Percentiles rank a stretch among this genome's conserved stretches.
Evolutionary conservation across 2,113 vertebrate genomes (phyloP).

Genomic region (Numenius arquata): DNA sequence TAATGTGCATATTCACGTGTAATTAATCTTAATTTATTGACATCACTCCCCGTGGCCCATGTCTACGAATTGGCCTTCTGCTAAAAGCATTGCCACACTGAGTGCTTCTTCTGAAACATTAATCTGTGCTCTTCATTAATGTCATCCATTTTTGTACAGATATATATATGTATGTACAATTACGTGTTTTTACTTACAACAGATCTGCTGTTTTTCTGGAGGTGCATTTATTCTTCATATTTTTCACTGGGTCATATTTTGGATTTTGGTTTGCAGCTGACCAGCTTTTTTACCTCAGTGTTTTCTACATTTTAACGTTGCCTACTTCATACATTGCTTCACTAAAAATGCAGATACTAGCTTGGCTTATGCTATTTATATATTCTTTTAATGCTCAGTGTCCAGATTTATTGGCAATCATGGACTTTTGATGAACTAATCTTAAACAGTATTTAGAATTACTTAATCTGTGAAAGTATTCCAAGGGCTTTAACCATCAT

Average conservation of each 20-base stretch:
- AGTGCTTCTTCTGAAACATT: neutral
- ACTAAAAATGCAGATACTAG: neutral
- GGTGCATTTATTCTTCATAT: neutral
- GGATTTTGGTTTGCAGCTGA: neutral
- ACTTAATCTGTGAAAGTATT: neutral
- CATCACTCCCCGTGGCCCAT: neutral
- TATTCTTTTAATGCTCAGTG: neutral
- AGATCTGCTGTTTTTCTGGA: neutral
- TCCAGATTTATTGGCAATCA: neutral
- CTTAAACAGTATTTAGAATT: neutral
- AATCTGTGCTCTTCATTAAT: neutral
- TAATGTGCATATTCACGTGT: neutral
- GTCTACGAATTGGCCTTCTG: neutral
- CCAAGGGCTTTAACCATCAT: neutral
- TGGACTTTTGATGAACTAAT: neutral
- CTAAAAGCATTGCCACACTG: neutral
- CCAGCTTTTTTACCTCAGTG: neutral
- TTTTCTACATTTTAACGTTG: neutral
- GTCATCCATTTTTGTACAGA: neutral
- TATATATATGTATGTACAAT: neutral
- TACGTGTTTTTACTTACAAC: neutral
- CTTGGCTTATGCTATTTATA: neutral
- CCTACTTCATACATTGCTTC: neutral
- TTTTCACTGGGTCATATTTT: neutral
- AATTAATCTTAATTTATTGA: neutral